Evolutionary conservation across 1,140 invertebrate genomes (phyloP).

Genomic region (Dufourea novaeangliae): DNA sequence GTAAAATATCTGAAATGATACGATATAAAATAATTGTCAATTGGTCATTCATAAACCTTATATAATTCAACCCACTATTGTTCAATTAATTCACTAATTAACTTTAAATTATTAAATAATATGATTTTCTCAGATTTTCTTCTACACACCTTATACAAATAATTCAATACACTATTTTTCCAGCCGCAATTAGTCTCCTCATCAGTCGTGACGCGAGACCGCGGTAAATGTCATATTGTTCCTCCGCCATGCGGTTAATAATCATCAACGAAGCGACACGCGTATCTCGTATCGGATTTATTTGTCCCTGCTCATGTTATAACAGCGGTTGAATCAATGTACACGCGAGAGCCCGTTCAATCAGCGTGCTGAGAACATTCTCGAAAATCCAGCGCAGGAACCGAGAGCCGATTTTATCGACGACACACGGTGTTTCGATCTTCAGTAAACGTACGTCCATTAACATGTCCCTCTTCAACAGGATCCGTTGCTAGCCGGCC

Average conservation of each 20-base stretch:
- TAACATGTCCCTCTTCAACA: constrained; percentile 41
- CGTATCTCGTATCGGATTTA: neutral
- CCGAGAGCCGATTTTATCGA: constrained; percentile 32
- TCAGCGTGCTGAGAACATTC: neutral
- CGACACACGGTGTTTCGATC: constrained; percentile 45
- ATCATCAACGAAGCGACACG: neutral
- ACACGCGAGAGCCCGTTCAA: neutral
- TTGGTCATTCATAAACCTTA: too few species aligned
- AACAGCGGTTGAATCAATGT: constrained; percentile 2
- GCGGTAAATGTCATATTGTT: neutral
- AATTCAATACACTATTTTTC: too few species aligned
- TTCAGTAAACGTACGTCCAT: constrained; percentile 39
- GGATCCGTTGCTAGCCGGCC: constrained; percentile 18
- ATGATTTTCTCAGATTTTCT: too few species aligned
- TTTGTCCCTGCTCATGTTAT: neutral
- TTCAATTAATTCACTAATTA: too few species aligned
- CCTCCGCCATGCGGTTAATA: too few species aligned
- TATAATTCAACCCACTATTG: too few species aligned
- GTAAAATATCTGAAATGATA: too few species aligned
- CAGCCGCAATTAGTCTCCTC: too few species aligned
- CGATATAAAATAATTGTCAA: too few species aligned
- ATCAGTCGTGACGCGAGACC: neutral
- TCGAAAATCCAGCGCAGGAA: constrained; percentile 41
- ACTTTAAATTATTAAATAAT: too few species aligned
- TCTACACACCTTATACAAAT: too few species aligned